Percentiles rank a stretch among this genome's conserved stretches.
phyloP scores from a whole-genome alignment of 2,888 invertebrate genomes.

The Volucella bombylans region DNA sequence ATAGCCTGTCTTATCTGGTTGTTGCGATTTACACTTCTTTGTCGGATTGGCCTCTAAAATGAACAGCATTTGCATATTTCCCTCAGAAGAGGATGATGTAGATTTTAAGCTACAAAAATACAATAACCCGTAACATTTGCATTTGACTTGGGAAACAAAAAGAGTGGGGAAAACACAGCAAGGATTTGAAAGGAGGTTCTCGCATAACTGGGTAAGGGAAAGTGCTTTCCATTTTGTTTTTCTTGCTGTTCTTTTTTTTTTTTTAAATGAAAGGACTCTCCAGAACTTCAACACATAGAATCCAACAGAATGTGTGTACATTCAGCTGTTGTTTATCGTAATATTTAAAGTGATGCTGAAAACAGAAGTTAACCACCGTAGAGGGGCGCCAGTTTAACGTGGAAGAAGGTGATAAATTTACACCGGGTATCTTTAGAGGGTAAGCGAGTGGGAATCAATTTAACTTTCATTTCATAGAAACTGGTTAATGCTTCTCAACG shows the following conservation, averaged over 20 bases:
- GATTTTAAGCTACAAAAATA: slow-evolving; percentile 34
- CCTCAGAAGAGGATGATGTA: slow-evolving; percentile 8
- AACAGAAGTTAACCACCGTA: slow-evolving; percentile 16
- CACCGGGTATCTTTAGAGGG: slow-evolving; percentile 30
- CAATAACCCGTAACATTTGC: slow-evolving; percentile 66
- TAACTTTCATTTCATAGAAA: slow-evolving; percentile 31
- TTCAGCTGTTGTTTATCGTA: slow-evolving; percentile 66
- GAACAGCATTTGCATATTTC: slow-evolving; percentile 64
- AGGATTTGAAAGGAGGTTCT: not conserved
- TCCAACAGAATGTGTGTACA: slow-evolving; percentile 39
- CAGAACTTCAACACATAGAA: not conserved
- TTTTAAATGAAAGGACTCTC: too few relatives aligned
- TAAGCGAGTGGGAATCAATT: slow-evolving; percentile 31
- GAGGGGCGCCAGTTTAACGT: slow-evolving; percentile 56
- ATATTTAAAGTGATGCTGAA: slow-evolving; percentile 61
- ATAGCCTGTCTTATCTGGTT: slow-evolving; percentile 46
- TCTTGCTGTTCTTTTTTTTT: too few relatives aligned
- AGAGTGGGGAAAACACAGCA: not conserved
- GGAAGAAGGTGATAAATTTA: slow-evolving; percentile 72
- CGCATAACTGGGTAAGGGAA: slow-evolving; percentile 3
- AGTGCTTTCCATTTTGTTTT: slow-evolving; percentile 72
- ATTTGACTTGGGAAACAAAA: slow-evolving; percentile 47
- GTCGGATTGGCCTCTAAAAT: slow-evolving; percentile 57
- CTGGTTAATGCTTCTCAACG: slow-evolving; percentile 46
- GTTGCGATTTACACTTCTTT: slow-evolving; percentile 63